phyloP scores from a whole-genome alignment of 2,888 invertebrate species.

The Linyphia triangularis region DNA sequence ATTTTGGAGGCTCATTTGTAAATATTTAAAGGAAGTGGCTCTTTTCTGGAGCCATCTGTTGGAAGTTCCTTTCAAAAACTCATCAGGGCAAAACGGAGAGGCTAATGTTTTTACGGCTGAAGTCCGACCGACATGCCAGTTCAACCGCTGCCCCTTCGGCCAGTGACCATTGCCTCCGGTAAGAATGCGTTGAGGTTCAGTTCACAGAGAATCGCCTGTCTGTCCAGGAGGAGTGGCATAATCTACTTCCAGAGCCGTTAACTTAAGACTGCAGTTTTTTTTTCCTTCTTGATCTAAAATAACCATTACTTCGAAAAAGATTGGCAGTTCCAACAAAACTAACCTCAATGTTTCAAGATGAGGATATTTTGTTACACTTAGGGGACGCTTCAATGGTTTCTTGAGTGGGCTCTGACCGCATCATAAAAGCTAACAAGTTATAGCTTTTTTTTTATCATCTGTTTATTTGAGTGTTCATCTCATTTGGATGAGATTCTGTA shows the following conservation, averaged over 20 bases:
- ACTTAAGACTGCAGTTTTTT: not conserved
- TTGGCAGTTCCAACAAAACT: constrained; percentile 43
- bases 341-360: too few relatives aligned
- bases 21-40: not conserved
- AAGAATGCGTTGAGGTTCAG: constrained; percentile 57
- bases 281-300: not conserved
- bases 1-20: not conserved
- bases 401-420: too few relatives aligned
- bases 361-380: too few relatives aligned
- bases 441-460: too few relatives aligned
- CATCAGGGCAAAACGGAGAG: not conserved
- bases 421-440: too few relatives aligned
- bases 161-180: constrained; percentile 60
- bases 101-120: not conserved
- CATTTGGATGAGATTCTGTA: too few relatives aligned
- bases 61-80: not conserved
- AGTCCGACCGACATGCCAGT: constrained; percentile 15
- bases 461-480: too few relatives aligned
- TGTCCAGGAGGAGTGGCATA: constrained; percentile 3
- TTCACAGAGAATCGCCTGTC: constrained; percentile 44
- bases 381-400: too few relatives aligned
- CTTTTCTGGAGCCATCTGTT: not conserved
- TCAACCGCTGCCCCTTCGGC: constrained; percentile 50
- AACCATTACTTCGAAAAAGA: not conserved
- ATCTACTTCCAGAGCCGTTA: constrained; percentile 8